Evolutionary conservation across 1,140 invertebrate species (phyloP).

Genomic region (Heliconius congener): DNA sequence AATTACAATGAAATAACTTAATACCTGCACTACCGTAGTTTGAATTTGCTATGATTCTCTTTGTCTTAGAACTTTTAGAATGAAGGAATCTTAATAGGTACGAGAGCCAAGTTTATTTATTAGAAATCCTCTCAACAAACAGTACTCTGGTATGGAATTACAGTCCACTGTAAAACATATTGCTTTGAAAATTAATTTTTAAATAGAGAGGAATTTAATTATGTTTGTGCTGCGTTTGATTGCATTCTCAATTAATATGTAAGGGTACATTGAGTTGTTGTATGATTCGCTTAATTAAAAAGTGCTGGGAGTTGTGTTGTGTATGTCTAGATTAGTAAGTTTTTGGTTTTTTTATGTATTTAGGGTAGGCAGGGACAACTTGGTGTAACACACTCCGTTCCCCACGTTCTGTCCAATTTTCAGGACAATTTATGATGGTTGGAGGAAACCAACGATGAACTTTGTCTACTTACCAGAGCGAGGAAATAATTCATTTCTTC

Average conservation of each 20-base stretch:
- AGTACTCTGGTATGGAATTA: neutral
- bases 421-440: too few species aligned
- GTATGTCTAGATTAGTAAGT: neutral
- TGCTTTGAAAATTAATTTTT: slow-evolving; percentile 19
- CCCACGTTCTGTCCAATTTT: too few species aligned
- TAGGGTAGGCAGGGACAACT: neutral
- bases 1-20: neutral
- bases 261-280: neutral
- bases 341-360: neutral
- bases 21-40: neutral
- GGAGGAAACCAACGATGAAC: rapidly evolving
- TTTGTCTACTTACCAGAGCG: too few species aligned
- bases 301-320: neutral
- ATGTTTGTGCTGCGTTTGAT: slow-evolving; percentile 20
- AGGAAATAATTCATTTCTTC: too few species aligned
- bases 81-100: slow-evolving; percentile 1
- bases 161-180: slow-evolving; percentile 15
- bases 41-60: slow-evolving; percentile 2
- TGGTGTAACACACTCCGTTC: too few species aligned
- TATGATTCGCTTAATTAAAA: neutral
- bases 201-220: slow-evolving; percentile 24
- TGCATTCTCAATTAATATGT: slow-evolving; percentile 25
- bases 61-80: neutral
- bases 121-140: neutral
- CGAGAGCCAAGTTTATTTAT: neutral